Evolutionary conservation across 2,113 vertebrate species (phyloP), one percentile per base, ranked within the genome.

Genomic region (Acrocephalus arundinaceus): DNA sequence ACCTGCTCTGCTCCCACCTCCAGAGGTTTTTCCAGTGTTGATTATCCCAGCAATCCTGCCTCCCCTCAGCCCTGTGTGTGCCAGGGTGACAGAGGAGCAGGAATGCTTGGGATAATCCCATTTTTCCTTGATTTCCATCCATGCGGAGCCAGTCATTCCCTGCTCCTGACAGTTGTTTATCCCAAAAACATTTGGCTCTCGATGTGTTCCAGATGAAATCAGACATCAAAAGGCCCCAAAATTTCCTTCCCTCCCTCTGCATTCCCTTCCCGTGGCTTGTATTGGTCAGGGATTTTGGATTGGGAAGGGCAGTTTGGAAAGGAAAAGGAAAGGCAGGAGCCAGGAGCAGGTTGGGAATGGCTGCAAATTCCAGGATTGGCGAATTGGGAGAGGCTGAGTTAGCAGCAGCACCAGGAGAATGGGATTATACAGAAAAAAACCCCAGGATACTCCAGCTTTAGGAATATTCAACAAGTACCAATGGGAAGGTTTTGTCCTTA

Each of bases 101-200:
- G 30, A 75, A 39, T 7, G 18, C 45, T 65, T 54, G 87, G 91
- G 82, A 74, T 23, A 33, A 21, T 89, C 87, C 89, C 74, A 16
- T 61, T 74, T 79, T 35, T 25, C 65, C 55, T 61, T 17, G 21
- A 67, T 78, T 37, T 62, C 63, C 74, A 55, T 21, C 78, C 87
- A 33, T n/a, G 78, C 78, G 89, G 84, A 79, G 54, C 27, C 27
- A 46, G 43, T 88, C 89, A 41, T 71, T 78, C 89, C 91, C 86
- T 51, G 49, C 78, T 61, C 74, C 90, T 73, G 90, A 79, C 92
- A 82, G 76, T 55, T 93, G 93, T 91, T 96, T 93, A 92, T 86
- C 59, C 90, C 25, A 51, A 62, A 70, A 70, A 62, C 81, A 49
- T 83, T 93, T 82, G 94, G 58, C 72, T 94, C 71, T 55, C 61